Percentiles rank a stretch among this genome's conserved stretches.
Conservation (phyloP, 2,888 invertebrate genomes). For the Trimorus sp. region DNA sequence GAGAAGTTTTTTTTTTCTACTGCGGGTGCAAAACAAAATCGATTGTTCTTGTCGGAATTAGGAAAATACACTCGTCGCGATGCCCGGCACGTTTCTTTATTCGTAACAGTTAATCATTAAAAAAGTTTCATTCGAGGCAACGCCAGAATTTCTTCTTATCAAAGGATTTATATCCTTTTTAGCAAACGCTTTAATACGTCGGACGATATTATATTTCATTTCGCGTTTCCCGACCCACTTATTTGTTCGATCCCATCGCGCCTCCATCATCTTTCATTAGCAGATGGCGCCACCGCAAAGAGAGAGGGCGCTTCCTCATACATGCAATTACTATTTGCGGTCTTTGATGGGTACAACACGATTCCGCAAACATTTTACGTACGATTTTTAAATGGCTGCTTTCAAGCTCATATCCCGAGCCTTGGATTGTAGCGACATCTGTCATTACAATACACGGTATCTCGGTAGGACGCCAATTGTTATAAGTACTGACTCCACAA, state of each 20-base stretch:
- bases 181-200: slow-evolving; percentile 47
- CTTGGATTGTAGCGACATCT: too few species aligned
- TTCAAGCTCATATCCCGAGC: too few species aligned
- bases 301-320: slow-evolving; percentile 48
- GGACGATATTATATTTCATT: slow-evolving; percentile 54
- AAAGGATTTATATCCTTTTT: slow-evolving; percentile 56
- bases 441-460: too few species aligned
- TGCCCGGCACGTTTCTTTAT: slow-evolving; percentile 41
- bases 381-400: too few species aligned
- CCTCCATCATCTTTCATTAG: slow-evolving; percentile 51
- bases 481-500: too few species aligned
- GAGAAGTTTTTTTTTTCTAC: slow-evolving; percentile 25
- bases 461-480: too few species aligned
- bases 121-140: slow-evolving; percentile 40
- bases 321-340: slow-evolving; percentile 44
- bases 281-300: slow-evolving; percentile 50
- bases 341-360: slow-evolving; percentile 21
- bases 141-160: slow-evolving; percentile 42
- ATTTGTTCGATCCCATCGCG: slow-evolving; percentile 48
- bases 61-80: slow-evolving; percentile 42
- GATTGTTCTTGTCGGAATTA: slow-evolving; percentile 34
- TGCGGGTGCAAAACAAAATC: slow-evolving; percentile 28
- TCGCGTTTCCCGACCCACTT: slow-evolving; percentile 27
- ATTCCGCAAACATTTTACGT: too few species aligned
- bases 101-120: slow-evolving; percentile 54